phyloP scores from a whole-genome alignment of 92 coral and sea anemone genomes.

The Phymanthus crucifer region DNA sequence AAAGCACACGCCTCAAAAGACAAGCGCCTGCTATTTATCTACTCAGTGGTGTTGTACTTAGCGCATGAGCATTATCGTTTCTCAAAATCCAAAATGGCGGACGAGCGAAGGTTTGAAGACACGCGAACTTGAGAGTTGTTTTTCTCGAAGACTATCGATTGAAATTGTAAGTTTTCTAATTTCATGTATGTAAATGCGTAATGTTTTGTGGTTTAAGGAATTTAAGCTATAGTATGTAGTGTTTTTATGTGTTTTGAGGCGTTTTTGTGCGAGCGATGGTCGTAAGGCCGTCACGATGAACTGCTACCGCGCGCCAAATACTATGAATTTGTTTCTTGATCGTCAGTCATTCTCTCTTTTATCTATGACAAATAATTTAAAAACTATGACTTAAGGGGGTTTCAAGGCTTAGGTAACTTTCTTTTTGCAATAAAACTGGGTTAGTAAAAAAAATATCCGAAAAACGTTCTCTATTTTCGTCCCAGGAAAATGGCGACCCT shows the following conservation, averaged over 20 bases:
- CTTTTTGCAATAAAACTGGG: not conserved
- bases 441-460: not conserved
- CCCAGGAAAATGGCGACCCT: constrained; percentile 6
- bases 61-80: constrained; percentile 49
- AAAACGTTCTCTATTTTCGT: not conserved
- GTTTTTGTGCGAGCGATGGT: constrained; percentile 5
- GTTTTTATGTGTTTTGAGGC: not conserved
- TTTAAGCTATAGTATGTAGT: not conserved
- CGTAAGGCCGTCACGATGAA: not conserved
- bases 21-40: constrained; percentile 44
- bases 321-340: constrained; percentile 10
- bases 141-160: constrained; percentile 9
- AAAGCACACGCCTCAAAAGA: not conserved
- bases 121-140: constrained; percentile 15
- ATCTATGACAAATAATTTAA: not conserved
- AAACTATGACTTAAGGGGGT: not conserved
- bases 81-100: constrained; percentile 73
- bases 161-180: constrained; percentile 13
- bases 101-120: constrained; percentile 56
- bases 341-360: not conserved
- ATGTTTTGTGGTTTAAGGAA: not conserved
- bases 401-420: not conserved
- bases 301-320: constrained; percentile 32
- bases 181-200: not conserved
- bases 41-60: constrained; percentile 16